phyloP scores from a whole-genome alignment of 2,113 vertebrate species.

The Meleagris gallopavo region DNA sequence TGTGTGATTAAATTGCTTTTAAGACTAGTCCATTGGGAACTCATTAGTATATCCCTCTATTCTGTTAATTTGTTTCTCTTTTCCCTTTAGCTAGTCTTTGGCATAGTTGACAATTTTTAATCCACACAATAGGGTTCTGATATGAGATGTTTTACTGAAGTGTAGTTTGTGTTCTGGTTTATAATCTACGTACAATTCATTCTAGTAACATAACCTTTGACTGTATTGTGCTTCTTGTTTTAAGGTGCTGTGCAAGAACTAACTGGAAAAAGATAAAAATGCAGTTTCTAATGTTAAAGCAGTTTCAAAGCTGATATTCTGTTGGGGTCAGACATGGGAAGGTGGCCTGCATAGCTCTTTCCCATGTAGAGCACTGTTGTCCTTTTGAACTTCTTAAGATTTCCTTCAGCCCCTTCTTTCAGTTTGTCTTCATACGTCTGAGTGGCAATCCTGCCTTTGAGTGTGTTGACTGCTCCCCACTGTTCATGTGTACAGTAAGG shows the following conservation, averaged over 20 bases:
- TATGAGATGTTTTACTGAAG: neutral
- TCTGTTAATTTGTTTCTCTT: neutral
- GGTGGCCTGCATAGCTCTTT: neutral
- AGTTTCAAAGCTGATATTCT: neutral
- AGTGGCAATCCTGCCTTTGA: neutral
- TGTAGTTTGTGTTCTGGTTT: neutral
- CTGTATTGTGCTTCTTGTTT: neutral
- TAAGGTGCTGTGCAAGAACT: neutral
- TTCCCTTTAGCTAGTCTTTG: neutral
- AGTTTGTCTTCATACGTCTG: neutral
- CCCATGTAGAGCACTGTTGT: neutral
- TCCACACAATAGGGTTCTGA: neutral
- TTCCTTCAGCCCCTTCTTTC: neutral
- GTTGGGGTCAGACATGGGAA: neutral
- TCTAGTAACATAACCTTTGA: neutral
- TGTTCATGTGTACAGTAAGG: neutral
- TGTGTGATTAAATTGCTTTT: neutral
- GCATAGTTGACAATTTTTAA: neutral
- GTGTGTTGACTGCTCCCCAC: neutral
- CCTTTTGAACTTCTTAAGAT: neutral
- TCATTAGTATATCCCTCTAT: neutral
- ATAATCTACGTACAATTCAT: neutral
- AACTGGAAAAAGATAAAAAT: neutral
- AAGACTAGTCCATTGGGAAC: neutral
- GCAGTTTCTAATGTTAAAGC: neutral